These are phyloP conservation scores for Pelobates fuscus DNA, from an alignment of 2,113 vertebrate genomes.

Conservation along the genomic window DNA sequence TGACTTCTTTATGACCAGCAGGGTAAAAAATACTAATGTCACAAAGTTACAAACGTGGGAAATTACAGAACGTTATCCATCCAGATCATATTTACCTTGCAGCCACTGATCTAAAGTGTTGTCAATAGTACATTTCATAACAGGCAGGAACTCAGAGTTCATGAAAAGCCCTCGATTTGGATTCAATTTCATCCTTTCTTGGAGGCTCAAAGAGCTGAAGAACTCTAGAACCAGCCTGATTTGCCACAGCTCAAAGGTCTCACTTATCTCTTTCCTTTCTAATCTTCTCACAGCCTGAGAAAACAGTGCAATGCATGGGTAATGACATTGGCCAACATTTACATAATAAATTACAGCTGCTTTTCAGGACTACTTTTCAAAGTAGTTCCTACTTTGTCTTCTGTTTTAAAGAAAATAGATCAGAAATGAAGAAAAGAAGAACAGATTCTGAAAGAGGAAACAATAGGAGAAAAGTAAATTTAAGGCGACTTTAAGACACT, in stretches of 20 bases:
- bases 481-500: not conserved
- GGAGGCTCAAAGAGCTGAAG: slow-evolving; percentile 82
- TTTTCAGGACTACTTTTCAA: not conserved
- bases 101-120: slow-evolving; percentile 86
- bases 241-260: slow-evolving; percentile 92
- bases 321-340: not conserved
- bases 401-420: no score
- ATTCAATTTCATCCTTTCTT: slow-evolving; percentile 67
- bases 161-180: slow-evolving; percentile 78
- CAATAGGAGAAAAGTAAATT: no score
- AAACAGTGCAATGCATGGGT: not conserved
- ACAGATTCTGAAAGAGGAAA: no score
- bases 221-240: slow-evolving; percentile 90
- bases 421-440: no score
- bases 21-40: no score
- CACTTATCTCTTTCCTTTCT: slow-evolving; percentile 71
- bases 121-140: slow-evolving; percentile 91
- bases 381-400: no score
- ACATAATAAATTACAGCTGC: not conserved
- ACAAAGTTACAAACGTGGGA: no score
- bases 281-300: slow-evolving; percentile 76
- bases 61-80: no score
- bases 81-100: slow-evolving; percentile 67
- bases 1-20: no score
- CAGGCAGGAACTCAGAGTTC: slow-evolving; percentile 88